Percentiles rank a stretch among this genome's conserved stretches.
Conservation (phyloP, 2,888 invertebrate species). For the Polydrusus pterygomalis region DNA sequence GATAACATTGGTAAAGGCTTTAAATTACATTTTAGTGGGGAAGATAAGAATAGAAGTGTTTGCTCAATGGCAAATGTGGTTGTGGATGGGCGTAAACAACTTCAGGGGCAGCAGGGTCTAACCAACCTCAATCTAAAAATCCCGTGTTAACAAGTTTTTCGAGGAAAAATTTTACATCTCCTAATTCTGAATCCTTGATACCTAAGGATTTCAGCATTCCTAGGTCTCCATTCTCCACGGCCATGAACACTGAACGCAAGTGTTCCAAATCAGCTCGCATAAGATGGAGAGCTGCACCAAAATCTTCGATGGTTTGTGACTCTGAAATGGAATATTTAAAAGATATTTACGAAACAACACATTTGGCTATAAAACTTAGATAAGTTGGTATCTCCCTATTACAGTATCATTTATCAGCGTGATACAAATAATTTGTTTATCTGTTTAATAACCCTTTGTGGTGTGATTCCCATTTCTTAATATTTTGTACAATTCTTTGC, state of each 20-base stretch:
- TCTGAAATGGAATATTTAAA: constrained; percentile 75
- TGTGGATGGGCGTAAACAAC: constrained; percentile 81
- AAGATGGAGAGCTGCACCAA: constrained; percentile 89
- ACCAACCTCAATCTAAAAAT: constrained; percentile 88
- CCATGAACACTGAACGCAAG: constrained; percentile 95
- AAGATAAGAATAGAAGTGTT: constrained; percentile 80
- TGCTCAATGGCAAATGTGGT: constrained; percentile 80
- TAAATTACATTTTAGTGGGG: constrained; percentile 63
- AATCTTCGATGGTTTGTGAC: constrained; percentile 96
- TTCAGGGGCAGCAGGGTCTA: constrained; percentile 72
- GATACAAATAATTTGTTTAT: too few relatives aligned
- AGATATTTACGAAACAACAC: too few relatives aligned
- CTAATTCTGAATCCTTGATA: constrained; percentile 95
- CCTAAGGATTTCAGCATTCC: constrained; percentile 95
- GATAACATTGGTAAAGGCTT: constrained; percentile 15
- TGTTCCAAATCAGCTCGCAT: constrained; percentile 94
- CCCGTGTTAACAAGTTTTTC: constrained; percentile 97
- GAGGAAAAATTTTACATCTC: constrained; percentile 96
- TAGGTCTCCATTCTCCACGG: constrained; percentile 95
- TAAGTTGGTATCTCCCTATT: too few relatives aligned
- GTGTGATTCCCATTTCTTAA: too few relatives aligned
- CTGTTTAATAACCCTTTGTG: too few relatives aligned
- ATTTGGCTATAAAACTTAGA: too few relatives aligned
- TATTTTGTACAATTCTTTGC: too few relatives aligned
- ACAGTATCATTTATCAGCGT: too few relatives aligned